Evolutionary conservation across 2,888 invertebrate species (phyloP).

Genomic region (Aradus depressus): DNA sequence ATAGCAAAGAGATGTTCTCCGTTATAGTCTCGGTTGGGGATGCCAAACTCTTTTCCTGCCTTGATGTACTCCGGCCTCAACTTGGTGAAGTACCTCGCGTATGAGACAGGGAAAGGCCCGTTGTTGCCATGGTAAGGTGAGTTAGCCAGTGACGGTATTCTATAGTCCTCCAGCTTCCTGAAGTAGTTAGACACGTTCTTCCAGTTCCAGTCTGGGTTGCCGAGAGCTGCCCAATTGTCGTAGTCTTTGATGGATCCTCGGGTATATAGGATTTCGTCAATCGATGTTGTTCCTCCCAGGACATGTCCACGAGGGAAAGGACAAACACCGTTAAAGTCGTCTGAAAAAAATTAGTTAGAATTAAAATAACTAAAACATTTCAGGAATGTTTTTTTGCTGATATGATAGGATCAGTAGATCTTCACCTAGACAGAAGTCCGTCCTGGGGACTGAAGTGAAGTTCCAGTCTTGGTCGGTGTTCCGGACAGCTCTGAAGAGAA

Average conservation of each 20-base stretch:
- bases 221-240: no score
- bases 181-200: conserved; percentile 32
- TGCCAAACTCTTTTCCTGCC: no score
- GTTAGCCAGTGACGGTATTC: neutral
- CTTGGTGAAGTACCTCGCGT: no score
- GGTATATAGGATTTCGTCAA: conserved; percentile 38
- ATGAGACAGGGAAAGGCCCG: conserved; percentile 36
- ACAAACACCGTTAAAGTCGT: conserved; percentile 51
- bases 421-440: neutral
- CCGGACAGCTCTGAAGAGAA: neutral
- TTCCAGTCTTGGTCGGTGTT: conserved; percentile 12
- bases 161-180: conserved; percentile 31
- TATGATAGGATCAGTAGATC: neutral
- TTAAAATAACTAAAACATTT: no score
- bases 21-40: no score
- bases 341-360: no score
- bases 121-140: conserved; percentile 31
- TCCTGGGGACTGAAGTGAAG: conserved; percentile 1
- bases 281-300: conserved; percentile 35
- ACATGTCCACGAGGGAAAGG: conserved; percentile 48
- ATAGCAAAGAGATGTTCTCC: no score
- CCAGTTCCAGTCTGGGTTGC: conserved; percentile 29
- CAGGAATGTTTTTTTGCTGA: no score
- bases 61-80: no score
- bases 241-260: conserved; percentile 39